phyloP scores from a whole-genome alignment of 1,140 invertebrate species.

The Drosophila yakuba region DNA sequence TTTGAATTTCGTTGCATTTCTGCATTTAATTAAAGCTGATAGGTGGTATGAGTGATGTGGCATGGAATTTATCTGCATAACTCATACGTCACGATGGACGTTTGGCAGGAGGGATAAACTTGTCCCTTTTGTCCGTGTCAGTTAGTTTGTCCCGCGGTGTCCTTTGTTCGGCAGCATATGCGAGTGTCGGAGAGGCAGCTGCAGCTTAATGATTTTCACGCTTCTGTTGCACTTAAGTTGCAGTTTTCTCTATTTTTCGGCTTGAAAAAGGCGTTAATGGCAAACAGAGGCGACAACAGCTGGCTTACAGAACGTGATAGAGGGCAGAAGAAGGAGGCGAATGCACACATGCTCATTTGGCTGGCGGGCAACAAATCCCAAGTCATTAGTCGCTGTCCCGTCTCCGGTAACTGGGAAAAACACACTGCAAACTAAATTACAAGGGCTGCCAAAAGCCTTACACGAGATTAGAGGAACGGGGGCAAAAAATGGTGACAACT shows the following conservation, averaged over 20 bases:
- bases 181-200: slow-evolving; percentile 44
- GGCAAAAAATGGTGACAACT: slow-evolving; percentile 32
- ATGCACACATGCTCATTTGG: slow-evolving; percentile 65
- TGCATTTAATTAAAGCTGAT: slow-evolving; percentile 58
- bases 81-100: slow-evolving; percentile 70
- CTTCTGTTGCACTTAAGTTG: slow-evolving; percentile 73
- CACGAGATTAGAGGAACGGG: slow-evolving; percentile 32
- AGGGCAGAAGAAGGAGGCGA: slow-evolving; percentile 3
- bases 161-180: slow-evolving; percentile 12
- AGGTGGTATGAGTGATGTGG: slow-evolving; percentile 65
- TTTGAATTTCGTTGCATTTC: slow-evolving; percentile 23
- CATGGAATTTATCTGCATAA: slow-evolving; percentile 68
- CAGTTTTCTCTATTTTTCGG: slow-evolving; percentile 47
- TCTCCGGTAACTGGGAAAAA: slow-evolving; percentile 43
- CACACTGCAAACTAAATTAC: slow-evolving; percentile 59
- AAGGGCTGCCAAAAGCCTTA: slow-evolving; percentile 36
- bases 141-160: slow-evolving; percentile 18
- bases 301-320: slow-evolving; percentile 17
- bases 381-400: slow-evolving; percentile 75
- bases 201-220: slow-evolving; percentile 77
- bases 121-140: slow-evolving; percentile 18
- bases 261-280: slow-evolving; percentile 63
- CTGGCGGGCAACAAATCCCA: slow-evolving; percentile 74
- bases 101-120: slow-evolving; percentile 32
- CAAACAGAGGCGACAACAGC: slow-evolving; percentile 72